Conservation (phyloP, 2,888 invertebrate species). For the Temnothorax rugatulus region DNA sequence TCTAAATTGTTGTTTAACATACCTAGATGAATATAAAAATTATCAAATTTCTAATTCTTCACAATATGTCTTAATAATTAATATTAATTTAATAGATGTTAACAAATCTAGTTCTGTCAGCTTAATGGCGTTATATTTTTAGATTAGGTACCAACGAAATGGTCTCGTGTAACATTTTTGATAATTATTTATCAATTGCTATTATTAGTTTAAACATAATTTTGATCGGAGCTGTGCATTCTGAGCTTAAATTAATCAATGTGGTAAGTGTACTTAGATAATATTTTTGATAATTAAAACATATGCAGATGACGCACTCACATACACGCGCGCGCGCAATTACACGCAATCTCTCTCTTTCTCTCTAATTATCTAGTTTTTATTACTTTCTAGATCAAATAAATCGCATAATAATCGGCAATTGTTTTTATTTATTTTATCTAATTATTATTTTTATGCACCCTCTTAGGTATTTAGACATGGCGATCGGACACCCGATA, state of each 20-base stretch:
- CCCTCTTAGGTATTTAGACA: slow-evolving; percentile 89
- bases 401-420: not conserved
- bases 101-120: not conserved
- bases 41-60: not conserved
- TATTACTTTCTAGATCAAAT: no score
- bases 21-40: not conserved
- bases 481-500: slow-evolving; percentile 92
- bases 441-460: not conserved
- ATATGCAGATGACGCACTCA: no score
- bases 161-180: not conserved
- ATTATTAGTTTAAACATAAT: slow-evolving; percentile 44
- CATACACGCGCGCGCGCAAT: no score
- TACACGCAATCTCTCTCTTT: not conserved
- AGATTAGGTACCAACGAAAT: slow-evolving; percentile 42
- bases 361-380: not conserved
- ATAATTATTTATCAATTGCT: slow-evolving; percentile 31
- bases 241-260: slow-evolving; percentile 70
- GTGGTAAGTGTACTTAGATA: slow-evolving; percentile 72
- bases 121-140: slow-evolving; percentile 22
- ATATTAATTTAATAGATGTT: not conserved
- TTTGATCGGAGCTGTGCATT: slow-evolving; percentile 14
- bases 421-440: no score
- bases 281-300: not conserved
- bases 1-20: not conserved
- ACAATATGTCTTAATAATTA: not conserved